Conservation (phyloP, 1,140 invertebrate species). For the Aphelinus atriplicis region DNA sequence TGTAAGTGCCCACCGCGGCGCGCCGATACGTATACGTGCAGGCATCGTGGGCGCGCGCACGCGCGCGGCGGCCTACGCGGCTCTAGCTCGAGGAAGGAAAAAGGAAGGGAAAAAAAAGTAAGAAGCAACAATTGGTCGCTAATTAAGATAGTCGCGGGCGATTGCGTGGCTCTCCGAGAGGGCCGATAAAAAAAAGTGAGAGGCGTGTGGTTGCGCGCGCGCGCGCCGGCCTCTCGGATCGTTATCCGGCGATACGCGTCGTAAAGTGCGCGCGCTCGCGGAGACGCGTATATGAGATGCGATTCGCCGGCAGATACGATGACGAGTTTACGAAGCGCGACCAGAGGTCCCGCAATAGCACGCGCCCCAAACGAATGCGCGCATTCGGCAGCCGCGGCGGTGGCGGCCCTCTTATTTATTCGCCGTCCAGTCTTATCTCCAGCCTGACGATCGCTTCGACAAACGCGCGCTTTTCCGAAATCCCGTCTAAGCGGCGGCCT, state of each 20-base stretch:
- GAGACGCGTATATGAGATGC: not conserved
- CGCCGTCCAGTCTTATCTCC: no score
- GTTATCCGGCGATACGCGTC: not conserved
- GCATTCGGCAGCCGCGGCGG: no score
- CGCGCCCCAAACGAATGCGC: no score
- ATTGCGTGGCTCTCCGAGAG: conserved; percentile 47
- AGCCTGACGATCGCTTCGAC: no score
- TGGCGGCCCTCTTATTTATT: no score
- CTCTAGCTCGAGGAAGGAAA: not conserved
- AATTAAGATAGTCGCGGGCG: conserved; percentile 60
- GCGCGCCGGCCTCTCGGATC: not conserved
- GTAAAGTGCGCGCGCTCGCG: not conserved
- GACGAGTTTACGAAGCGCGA: not conserved
- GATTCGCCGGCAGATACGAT: conserved; percentile 2
- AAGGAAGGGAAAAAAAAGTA: no score
- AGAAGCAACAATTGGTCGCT: conserved; percentile 53
- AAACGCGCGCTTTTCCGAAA: no score
- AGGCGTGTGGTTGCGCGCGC: no score
- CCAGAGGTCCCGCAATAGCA: not conserved
- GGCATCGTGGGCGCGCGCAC: conserved; percentile 41
- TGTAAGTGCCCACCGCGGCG: not conserved
- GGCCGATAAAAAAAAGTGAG: no score
- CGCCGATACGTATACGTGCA: not conserved
- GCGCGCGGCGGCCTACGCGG: conserved; percentile 31
- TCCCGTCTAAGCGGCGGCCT: no score